Evolutionary conservation across 37 sponge, comb jelly and placozoan species (phyloP).

Genomic region (Amphimedon queenslandica): DNA sequence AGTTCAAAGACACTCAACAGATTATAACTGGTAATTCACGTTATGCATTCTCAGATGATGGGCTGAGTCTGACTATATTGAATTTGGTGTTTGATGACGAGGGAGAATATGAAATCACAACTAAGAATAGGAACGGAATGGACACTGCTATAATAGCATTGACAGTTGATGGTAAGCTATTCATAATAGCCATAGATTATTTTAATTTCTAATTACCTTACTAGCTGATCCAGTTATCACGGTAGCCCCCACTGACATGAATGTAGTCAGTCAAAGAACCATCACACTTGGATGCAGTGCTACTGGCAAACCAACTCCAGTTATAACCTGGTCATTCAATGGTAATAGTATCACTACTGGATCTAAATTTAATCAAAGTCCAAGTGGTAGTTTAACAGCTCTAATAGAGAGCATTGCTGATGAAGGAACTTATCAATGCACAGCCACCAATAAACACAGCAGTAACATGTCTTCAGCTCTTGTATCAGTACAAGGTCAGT

Average conservation of each 20-base stretch:
- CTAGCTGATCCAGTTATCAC: background rate
- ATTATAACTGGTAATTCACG: background rate
- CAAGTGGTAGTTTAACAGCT: background rate
- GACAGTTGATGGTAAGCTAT: constrained; percentile 2
- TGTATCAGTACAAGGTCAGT: background rate
- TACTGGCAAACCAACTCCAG: background rate
- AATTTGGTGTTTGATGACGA: background rate
- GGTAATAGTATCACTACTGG: background rate
- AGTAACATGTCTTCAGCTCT: background rate
- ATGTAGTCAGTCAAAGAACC: background rate
- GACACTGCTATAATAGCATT: background rate
- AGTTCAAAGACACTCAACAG: background rate
- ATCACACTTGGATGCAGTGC: background rate
- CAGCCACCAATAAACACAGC: background rate
- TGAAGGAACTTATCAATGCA: background rate
- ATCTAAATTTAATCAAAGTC: background rate
- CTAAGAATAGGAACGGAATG: background rate
- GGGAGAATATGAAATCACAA: background rate
- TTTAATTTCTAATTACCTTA: background rate
- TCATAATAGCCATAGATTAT: background rate
- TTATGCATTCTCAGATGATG: background rate
- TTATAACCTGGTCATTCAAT: background rate
- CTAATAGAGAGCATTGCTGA: background rate
- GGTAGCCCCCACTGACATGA: background rate
- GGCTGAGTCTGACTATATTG: background rate